Conservation (phyloP, 2,113 vertebrate species). For the Malurus elegans region DNA sequence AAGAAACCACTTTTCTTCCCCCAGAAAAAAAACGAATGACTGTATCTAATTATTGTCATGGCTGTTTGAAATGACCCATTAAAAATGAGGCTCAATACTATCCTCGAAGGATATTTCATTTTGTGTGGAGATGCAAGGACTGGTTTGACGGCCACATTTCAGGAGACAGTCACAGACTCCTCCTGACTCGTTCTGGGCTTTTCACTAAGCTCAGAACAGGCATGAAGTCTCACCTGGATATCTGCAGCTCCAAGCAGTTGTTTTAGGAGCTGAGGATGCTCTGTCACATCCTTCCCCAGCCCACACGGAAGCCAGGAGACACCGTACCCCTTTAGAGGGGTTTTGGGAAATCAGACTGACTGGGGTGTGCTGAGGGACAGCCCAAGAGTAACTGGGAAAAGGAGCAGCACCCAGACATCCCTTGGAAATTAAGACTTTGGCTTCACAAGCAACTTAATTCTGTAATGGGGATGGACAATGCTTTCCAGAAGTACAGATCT, state of each 20-base stretch:
- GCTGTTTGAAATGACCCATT: background rate
- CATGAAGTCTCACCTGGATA: background rate
- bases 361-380: background rate
- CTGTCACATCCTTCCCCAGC: background rate
- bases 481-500: background rate
- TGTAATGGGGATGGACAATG: background rate
- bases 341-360: background rate
- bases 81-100: background rate
- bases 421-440: background rate
- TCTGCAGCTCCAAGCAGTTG: background rate
- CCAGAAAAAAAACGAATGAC: accelerated
- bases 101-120: background rate
- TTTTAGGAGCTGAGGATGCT: background rate
- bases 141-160: background rate
- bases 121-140: background rate
- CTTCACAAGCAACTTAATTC: background rate
- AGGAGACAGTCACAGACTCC: background rate
- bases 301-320: background rate
- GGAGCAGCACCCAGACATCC: background rate
- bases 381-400: background rate
- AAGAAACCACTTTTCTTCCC: background rate
- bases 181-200: background rate
- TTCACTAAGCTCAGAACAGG: background rate
- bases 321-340: accelerated
- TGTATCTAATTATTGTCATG: background rate